phyloP scores from a whole-genome alignment of 2,113 vertebrate genomes.

The sheep (Ovis aries) region ARS-UI_Ramb_v3.0 NC_056079.1:40039501-40040000 shows the following conservation, averaged over 20 bases:
- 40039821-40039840: constrained; percentile 41
- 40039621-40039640: constrained; percentile 47
- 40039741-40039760: constrained; percentile 58
- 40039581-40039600: not conserved
- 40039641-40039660: constrained; percentile 58
- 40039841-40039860: constrained; percentile 61
- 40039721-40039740: constrained; percentile 72
- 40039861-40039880: constrained; percentile 30
- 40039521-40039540: not conserved
- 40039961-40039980: not conserved
- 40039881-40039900: constrained; percentile 3
- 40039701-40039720: constrained; percentile 62
- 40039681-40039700: constrained; percentile 45
- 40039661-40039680: constrained; percentile 33
- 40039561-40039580: not conserved
- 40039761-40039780: constrained; percentile 69
- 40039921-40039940: not conserved
- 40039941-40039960: not conserved
- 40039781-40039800: constrained; percentile 70
- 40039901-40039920: constrained; percentile 2
- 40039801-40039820: constrained; percentile 44
- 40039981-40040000: not conserved
- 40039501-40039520: not conserved
- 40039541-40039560: not conserved
- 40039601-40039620: constrained; percentile 17